phyloP scores from a whole-genome alignment of 2,797 vertebrate genomes.

The Scolopax bukidnonensis region DNA sequence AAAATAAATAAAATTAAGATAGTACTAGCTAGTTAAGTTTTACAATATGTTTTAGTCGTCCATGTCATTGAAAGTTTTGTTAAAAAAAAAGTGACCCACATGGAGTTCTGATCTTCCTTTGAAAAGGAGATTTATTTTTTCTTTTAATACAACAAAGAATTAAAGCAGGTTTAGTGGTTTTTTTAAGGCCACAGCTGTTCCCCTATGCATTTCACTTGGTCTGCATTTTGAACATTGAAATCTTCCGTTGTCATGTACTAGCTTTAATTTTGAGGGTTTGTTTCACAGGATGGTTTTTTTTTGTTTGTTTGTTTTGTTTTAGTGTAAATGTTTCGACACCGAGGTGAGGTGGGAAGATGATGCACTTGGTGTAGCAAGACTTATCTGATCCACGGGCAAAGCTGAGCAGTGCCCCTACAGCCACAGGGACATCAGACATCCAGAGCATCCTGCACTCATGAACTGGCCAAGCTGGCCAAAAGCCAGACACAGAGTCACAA shows the following conservation, averaged over 20 bases:
- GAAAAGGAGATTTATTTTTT: background rate
- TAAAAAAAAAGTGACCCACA: background rate
- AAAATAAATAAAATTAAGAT: background rate
- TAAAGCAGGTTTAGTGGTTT: rapidly evolving
- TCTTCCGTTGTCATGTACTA: background rate
- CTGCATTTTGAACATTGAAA: background rate
- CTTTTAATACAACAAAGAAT: background rate
- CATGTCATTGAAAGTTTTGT: background rate
- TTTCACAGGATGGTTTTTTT: background rate
- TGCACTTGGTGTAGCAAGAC: background rate
- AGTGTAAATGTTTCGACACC: background rate
- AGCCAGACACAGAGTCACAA: background rate
- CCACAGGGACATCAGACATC: background rate
- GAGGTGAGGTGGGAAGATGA: background rate
- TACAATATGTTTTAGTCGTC: background rate
- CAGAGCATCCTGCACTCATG: background rate
- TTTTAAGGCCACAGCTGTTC: background rate
- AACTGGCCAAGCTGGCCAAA: background rate
- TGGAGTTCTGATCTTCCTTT: background rate
- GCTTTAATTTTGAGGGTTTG: background rate
- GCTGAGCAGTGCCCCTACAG: background rate
- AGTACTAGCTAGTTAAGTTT: background rate
- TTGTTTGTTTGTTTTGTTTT: background rate
- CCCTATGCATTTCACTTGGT: background rate
- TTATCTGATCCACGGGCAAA: background rate